A percentile compares a stretch with the other conserved stretches of the same genome.
Conservation (phyloP, 2,888 invertebrate genomes). For the Cheilosia vulpina region DNA sequence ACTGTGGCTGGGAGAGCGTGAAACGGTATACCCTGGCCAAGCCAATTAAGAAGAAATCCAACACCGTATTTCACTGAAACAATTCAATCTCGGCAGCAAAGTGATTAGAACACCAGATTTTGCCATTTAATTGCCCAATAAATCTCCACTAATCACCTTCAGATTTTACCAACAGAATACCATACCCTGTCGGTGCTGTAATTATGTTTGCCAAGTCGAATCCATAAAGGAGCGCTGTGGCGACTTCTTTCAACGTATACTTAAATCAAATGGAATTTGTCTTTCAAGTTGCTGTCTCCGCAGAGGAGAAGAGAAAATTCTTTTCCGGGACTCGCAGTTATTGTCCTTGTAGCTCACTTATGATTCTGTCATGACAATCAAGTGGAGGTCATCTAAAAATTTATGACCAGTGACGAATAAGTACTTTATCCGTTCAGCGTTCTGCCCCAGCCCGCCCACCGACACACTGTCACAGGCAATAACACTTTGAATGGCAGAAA, state of each 20-base stretch:
- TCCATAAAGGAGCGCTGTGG: neutral
- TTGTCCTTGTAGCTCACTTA: constrained; percentile 9
- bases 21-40: neutral
- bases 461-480: constrained; percentile 64
- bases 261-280: constrained; percentile 68
- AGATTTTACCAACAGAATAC: constrained; percentile 19
- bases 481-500: constrained; percentile 65
- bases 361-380: constrained; percentile 29
- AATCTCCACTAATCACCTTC: constrained; percentile 67
- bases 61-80: constrained; percentile 42
- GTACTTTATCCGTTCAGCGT: constrained; percentile 32
- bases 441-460: constrained; percentile 26
- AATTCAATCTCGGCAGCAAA: constrained; percentile 58
- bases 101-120: constrained; percentile 61
- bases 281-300: constrained; percentile 48
- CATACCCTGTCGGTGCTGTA: constrained; percentile 24
- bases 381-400: constrained; percentile 67
- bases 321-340: neutral
- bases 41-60: constrained; percentile 14
- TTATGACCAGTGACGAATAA: constrained; percentile 68
- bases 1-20: neutral
- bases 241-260: constrained; percentile 47
- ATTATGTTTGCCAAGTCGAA: constrained; percentile 41
- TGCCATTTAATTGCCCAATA: constrained; percentile 60
- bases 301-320: neutral